Conservation (phyloP, 2,113 vertebrate species). For the Clarias batrachus region DNA sequence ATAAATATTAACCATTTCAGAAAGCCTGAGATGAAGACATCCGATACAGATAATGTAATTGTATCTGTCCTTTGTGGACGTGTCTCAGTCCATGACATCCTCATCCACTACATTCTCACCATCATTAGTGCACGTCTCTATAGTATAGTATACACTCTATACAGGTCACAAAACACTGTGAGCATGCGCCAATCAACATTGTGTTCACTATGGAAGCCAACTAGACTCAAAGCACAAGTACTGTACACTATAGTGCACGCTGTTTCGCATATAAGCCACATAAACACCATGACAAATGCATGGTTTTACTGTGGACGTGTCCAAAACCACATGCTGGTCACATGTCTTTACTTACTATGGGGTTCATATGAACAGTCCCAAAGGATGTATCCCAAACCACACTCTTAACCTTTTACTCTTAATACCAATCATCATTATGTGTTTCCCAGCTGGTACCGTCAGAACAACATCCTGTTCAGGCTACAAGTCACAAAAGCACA, state of each 20-base stretch:
- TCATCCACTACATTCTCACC: background rate
- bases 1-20: background rate
- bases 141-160: background rate
- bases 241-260: background rate
- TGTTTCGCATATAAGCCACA: background rate
- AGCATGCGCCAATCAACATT: background rate
- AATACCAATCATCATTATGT: too few species aligned
- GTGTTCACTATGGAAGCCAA: background rate
- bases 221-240: background rate
- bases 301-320: background rate
- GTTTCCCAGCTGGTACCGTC: too few species aligned
- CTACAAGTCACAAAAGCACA: background rate
- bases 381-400: background rate
- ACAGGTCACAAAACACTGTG: background rate
- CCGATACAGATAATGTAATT: background rate
- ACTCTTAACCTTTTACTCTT: background rate
- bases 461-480: background rate
- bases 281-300: background rate
- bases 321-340: background rate
- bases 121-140: background rate
- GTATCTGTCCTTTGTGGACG: background rate
- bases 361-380: background rate
- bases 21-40: too few species aligned
- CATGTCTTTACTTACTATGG: background rate
- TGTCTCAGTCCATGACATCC: background rate